Base-by-base conservation (phyloP, 92 coral and sea anemone genomes). In the Porites divaricata region DNA sequence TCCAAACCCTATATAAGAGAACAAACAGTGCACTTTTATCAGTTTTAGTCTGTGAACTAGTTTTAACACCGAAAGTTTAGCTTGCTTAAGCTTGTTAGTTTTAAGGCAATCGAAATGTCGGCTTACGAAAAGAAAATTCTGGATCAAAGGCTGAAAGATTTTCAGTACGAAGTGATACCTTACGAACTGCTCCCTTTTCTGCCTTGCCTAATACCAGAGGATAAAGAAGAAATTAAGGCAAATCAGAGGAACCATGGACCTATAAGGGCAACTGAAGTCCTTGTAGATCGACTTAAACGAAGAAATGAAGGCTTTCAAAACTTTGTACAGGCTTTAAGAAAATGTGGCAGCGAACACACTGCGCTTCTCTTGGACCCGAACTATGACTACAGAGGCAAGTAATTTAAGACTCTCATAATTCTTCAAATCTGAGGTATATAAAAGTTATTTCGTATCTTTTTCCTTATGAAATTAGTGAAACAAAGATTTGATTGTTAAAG, bases 361-460 rank as follows among this genome's bases (percentile, higher is more conserved):
- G 99, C 99, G 1, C 83, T 94, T 90, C 79, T 96, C 15, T 80
- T 96, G n/a, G 99, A 96, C 54, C 98, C 99, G 16, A 72, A 67
- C 54, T 73, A 82, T 52, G 9, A 20, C n/a, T 89, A 72, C 63
- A 84, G 74, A 62, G 98, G 98, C 94, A 83, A 69, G 80, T 54
- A 0, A 4, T 56, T 63, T 4, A 1, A 0, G 1, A 62, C 10
- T 8, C 75, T 13, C 45, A 35, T 35, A 35, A 35, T 35, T 35
- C 45, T 35, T 35, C 45, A 35, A 35, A 35, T 35, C 45, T 35
- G 45, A 35, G 3, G 45, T 35, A 35, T 35, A 35, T 35, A 35
- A 35, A 35, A 35, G 45, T 35, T 35, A 35, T 35, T 35, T 35
- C 45, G 45, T 35, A 35, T 5, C 58, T 53, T 53, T 53, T 53